Evolutionary conservation across 2,113 vertebrate species (phyloP), one percentile per base, ranked within the genome.

Genomic region (Neomonachus schauinslandi): DNA sequence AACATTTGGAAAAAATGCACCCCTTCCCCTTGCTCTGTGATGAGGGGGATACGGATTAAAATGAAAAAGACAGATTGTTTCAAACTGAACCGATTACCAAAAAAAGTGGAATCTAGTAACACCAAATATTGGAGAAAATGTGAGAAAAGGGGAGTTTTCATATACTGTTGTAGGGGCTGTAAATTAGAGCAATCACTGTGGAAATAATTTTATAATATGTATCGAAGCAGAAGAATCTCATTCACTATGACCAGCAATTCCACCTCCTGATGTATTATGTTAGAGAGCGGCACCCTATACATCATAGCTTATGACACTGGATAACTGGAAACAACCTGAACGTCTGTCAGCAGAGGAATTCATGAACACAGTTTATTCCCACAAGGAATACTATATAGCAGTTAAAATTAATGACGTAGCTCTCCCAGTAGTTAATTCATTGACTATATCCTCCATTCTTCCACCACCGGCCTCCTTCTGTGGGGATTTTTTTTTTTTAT

Each of bases 111-210:
- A 16, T 22, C 5, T 2, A 8, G 11, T 82, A n/a, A 39, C 13
- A 65, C 1, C 33, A 33, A 59, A 80, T 67, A 57, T 21, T 79
- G 14, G 55, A 39, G 61, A 92, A 82, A 94, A 39, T 22, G 3
- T 57, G 51, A 77, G 49, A 24, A 55, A 69, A 82, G 65, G 31
- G n/a, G 53, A 82, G 33, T 26, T 80, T 72, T 28, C 7, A 12
- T 59, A 12, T 7, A 28, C 24, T 1, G 0, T 10, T 26, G 4
- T 1, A 76, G 42, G 42, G 49, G 6, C n/a, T n/a, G 2, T 91
- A 86, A 77, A 22, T 71, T 33, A 77, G 31, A 71, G 14, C 2
- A 42, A 42, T 21, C 59, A 33, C 11, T 18, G 8, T 57, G 36
- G 55, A 79, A 14, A 42, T 28, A 7, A 67, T 22, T 31, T 71